Conservation (phyloP, 2,888 invertebrate genomes). For the Hyposoter didymator region DNA sequence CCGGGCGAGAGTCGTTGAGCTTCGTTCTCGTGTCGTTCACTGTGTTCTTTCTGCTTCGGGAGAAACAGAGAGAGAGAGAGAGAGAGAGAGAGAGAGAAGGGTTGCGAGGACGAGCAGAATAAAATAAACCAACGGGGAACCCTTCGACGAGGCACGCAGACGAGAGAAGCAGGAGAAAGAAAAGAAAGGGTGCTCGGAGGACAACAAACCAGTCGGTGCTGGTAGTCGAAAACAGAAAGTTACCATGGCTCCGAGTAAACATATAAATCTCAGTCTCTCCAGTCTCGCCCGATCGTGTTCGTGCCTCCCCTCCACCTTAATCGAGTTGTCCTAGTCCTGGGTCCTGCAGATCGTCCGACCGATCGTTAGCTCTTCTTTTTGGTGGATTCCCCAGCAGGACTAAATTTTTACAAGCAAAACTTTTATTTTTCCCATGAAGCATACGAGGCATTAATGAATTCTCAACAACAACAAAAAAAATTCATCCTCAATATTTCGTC, state of each 20-base stretch:
- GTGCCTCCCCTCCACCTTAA: slow-evolving; percentile 40
- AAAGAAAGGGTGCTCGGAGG: slow-evolving; percentile 26
- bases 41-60: slow-evolving; percentile 13
- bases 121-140: slow-evolving; percentile 38
- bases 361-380: slow-evolving; percentile 21
- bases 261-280: slow-evolving; percentile 80
- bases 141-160: slow-evolving; percentile 15
- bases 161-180: slow-evolving; percentile 67
- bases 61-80: slow-evolving; percentile 59
- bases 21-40: slow-evolving; percentile 33
- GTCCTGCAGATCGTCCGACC: background rate
- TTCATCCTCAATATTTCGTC: no score
- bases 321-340: slow-evolving; percentile 16
- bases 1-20: slow-evolving; percentile 11
- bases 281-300: slow-evolving; percentile 42
- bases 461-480: no score
- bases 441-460: no score
- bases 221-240: slow-evolving; percentile 79
- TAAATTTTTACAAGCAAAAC: background rate
- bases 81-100: slow-evolving; percentile 53
- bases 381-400: background rate
- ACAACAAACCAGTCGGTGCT: slow-evolving; percentile 4
- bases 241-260: slow-evolving; percentile 82
- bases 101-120: slow-evolving; percentile 42
- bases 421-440: background rate